Conservation (phyloP, 30 jellyfish, hydroid and myxozoan species). For the Aurelia aurita region DNA sequence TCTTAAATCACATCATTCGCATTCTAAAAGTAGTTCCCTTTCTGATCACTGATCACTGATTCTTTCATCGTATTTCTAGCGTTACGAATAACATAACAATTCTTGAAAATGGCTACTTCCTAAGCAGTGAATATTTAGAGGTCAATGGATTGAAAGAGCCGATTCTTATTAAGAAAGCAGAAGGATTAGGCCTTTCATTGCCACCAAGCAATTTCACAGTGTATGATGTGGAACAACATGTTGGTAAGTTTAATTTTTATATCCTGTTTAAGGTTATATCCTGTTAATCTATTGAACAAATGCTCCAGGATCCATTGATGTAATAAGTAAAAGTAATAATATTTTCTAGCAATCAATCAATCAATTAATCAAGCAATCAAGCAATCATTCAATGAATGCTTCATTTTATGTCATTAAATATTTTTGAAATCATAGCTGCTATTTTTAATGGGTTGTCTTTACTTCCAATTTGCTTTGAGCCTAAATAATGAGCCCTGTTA, state of each 20-base stretch:
- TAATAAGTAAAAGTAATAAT: no score
- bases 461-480: no score
- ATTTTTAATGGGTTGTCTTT: no score
- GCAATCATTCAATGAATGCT: no score
- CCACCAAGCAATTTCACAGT: conserved; percentile 89
- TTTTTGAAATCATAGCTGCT: no score
- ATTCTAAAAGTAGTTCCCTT: not conserved
- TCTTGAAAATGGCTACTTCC: conserved; percentile 68
- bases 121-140: conserved; percentile 59
- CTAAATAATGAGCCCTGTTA: no score
- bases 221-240: conserved; percentile 93
- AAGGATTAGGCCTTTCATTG: conserved; percentile 84
- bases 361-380: no score
- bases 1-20: not conserved
- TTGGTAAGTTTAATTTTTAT: conserved; percentile 66
- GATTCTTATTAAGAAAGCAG: conserved; percentile 68
- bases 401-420: no score
- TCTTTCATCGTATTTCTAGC: conserved; percentile 32
- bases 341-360: no score
- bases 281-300: no score
- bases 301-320: no score
- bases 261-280: not conserved
- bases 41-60: not conserved
- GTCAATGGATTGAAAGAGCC: conserved; percentile 86
- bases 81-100: conserved; percentile 21